Percentiles rank a stretch among this genome's conserved stretches.
These are phyloP conservation scores for Wiebesia pumilae DNA, from an alignment of 1,140 invertebrate genomes.

Conservation along the genomic window DNA sequence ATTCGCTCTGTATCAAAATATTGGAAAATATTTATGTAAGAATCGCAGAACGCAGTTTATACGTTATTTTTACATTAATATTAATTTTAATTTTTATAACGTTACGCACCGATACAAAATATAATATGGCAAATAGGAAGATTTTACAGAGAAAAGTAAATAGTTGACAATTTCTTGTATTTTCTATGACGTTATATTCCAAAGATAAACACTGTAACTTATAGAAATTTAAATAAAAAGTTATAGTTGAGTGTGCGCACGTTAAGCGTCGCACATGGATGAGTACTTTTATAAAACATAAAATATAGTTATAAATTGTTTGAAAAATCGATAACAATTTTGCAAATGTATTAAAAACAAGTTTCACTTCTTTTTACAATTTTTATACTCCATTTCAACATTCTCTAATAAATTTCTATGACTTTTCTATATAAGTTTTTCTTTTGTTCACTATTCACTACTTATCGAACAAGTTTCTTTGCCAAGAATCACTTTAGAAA, in stretches of 20 bases:
- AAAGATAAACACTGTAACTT: neutral
- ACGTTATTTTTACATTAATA: neutral
- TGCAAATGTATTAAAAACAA: slow-evolving; percentile 3
- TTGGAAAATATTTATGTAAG: neutral
- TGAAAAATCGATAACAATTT: no score
- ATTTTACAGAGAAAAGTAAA: neutral
- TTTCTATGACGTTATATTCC: neutral
- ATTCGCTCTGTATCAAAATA: neutral
- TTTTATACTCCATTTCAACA: neutral
- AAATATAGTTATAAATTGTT: neutral
- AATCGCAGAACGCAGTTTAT: neutral
- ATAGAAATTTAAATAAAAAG: slow-evolving; percentile 18
- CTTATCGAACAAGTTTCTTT: neutral
- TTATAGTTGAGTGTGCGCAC: neutral
- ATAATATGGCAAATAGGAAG: neutral
- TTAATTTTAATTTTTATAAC: neutral
- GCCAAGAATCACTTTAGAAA: neutral
- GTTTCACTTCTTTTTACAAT: slow-evolving; percentile 13
- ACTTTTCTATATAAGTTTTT: neutral
- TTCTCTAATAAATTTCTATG: neutral
- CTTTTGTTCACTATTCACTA: neutral
- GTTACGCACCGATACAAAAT: neutral
- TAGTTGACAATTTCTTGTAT: neutral
- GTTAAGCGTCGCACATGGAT: slow-evolving; percentile 4
- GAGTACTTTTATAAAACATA: neutral